Base-by-base conservation (phyloP, 2,797 vertebrate genomes). In the Glossophaga mutica region DNA sequence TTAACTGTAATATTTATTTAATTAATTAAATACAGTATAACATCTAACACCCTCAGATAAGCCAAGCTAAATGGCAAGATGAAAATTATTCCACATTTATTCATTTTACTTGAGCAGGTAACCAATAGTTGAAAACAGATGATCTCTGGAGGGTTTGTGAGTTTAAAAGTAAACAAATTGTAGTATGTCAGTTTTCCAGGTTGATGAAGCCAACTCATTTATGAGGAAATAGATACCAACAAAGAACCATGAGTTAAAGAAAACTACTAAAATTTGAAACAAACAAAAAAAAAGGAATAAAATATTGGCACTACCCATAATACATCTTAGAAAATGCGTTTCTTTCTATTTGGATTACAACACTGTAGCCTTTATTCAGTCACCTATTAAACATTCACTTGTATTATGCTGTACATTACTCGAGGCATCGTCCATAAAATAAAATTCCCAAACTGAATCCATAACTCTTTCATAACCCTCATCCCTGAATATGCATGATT, bases 401-500 rank as follows among this genome's bases (percentile, higher is more conserved):
- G 16, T 78, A 62, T 89, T 85, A 77, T 91, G 48, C 67, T 95
- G 65, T 96, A 71, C 87, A 82, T 94, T 91, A 89, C 89, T 95
- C 91, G 91, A 94, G 94, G 67, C 26, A 96, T 92, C 57, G 24
- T 85, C 94, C 32, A 18, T 93, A 82, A 84, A 95, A 96, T 90
- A 94, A 97, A 95, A 96, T 94, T 96, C 68, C 77, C 91, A 71
- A 96, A 96, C 85, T 93, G 87, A 96, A 82, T 34, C 94, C 87
- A 73, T 97, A 98, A 97, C 73, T 95, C 96, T 95, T 93, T 97
- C 39, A 76, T 78, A 83, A 91, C 46, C 81, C 52, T 77, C 57
- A 87, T 92, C 29, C 57, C 68, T 97, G 97, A 90, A 96, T 96
- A 96, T 97, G 96, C 89, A 96, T 93, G 91, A 92, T 95, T 97